These are phyloP conservation scores for Mystacornis crossleyi DNA, from an alignment of 2,113 vertebrate genomes.

Conservation along the genomic window DNA sequence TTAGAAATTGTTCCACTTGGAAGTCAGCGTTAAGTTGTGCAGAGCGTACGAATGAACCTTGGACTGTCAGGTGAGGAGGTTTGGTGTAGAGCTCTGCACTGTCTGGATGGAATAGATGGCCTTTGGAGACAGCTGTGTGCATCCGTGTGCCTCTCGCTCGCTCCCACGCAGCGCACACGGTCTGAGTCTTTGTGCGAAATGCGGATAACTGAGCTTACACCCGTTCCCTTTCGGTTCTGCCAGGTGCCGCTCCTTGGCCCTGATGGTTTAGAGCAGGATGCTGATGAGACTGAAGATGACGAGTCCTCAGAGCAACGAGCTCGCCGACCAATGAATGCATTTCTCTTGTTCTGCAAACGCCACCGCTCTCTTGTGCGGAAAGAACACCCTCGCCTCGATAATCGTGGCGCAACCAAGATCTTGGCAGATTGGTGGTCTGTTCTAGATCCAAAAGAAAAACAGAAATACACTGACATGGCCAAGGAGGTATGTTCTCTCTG, in stretches of 20 bases:
- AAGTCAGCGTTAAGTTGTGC: neutral
- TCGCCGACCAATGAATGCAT: constrained; percentile 97
- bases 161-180: accelerated
- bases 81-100: neutral
- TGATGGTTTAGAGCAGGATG: constrained; percentile 84
- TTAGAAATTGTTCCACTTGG: neutral
- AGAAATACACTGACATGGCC: constrained; percentile 99
- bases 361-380: constrained; percentile 96
- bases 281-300: constrained; percentile 87
- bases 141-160: accelerated
- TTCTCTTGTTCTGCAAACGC: constrained; percentile 97
- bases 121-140: neutral
- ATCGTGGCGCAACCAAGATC: constrained; percentile 98
- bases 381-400: constrained; percentile 95
- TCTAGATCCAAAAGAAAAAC: constrained; percentile 96
- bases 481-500: constrained; percentile 87
- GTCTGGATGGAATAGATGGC: neutral
- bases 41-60: neutral
- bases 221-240: constrained; percentile 20
- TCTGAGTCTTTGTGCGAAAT: neutral
- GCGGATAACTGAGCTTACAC: neutral
- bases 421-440: constrained; percentile 99
- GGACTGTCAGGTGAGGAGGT: neutral
- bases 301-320: constrained; percentile 92
- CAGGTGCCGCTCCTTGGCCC: constrained; percentile 81